Percentiles rank a stretch among this genome's conserved stretches.
These are phyloP conservation scores for Sesamia nonagrioides DNA, from an alignment of 1,140 invertebrate genomes.

Conservation along the genomic window DNA sequence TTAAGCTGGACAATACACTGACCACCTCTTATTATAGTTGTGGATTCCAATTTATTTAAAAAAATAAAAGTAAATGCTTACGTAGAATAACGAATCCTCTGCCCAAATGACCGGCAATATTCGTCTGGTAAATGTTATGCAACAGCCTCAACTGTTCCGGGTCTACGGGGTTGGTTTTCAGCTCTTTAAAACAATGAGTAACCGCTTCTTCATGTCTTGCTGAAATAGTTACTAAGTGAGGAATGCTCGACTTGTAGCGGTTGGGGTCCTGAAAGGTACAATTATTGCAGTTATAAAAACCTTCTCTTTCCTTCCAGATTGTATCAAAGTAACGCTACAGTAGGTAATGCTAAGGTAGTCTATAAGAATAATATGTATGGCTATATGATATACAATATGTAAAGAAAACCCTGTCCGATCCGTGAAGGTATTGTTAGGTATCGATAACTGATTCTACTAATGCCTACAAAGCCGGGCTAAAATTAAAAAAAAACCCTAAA, in stretches of 20 bases:
- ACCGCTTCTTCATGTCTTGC: slow-evolving; percentile 70
- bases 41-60: neutral
- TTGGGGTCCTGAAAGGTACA: slow-evolving; percentile 60
- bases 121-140: slow-evolving; percentile 85
- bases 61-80: slow-evolving; percentile 40
- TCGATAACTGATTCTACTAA: no score
- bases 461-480: no score
- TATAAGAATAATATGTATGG: no score
- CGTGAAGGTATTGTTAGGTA: no score
- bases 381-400: no score
- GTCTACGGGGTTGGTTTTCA: slow-evolving; percentile 81
- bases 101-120: slow-evolving; percentile 89
- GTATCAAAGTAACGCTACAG: no score
- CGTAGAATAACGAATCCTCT: slow-evolving; percentile 88
- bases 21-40: neutral
- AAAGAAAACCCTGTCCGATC: no score
- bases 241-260: slow-evolving; percentile 68
- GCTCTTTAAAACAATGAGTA: slow-evolving; percentile 59
- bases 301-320: no score
- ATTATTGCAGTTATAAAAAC: no score
- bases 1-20: no score
- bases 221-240: slow-evolving; percentile 70
- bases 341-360: no score
- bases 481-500: no score
- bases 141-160: slow-evolving; percentile 88